phyloP scores from a whole-genome alignment of 2,888 invertebrate genomes.

The Melanostoma scalare region DNA sequence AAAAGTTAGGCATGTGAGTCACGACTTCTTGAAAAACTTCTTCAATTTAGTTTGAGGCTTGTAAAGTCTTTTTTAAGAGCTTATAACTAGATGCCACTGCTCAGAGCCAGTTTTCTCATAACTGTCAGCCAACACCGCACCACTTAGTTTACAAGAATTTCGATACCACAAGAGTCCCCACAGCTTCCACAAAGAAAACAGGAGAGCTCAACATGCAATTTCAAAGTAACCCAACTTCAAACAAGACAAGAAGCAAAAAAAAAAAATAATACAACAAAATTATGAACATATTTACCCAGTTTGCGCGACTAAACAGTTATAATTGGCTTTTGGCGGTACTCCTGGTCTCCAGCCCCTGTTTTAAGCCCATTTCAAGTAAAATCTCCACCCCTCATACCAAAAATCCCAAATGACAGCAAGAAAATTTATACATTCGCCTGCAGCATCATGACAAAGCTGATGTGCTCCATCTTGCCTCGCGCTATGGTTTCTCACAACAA shows the following conservation, averaged over 20 bases:
- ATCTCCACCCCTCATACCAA: not conserved
- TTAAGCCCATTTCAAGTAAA: slow-evolving; percentile 4
- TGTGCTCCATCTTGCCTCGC: slow-evolving; percentile 42
- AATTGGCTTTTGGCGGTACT: slow-evolving; percentile 6
- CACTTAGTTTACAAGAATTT: too few species aligned
- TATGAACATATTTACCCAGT: slow-evolving; percentile 34
- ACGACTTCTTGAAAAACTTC: too few species aligned
- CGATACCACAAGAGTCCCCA: too few species aligned
- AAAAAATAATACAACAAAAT: not conserved
- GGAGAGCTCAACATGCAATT: not conserved
- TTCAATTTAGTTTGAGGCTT: too few species aligned
- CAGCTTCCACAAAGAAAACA: too few species aligned
- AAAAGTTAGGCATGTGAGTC: too few species aligned
- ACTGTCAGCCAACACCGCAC: too few species aligned
- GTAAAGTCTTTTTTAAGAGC: too few species aligned
- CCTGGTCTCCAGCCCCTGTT: not conserved
- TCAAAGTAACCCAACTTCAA: slow-evolving; percentile 34
- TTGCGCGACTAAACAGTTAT: slow-evolving; percentile 8
- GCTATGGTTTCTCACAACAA: not conserved
- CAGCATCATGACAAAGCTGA: slow-evolving; percentile 35
- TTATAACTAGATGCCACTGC: too few species aligned
- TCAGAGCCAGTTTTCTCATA: too few species aligned
- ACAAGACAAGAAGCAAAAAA: slow-evolving; percentile 11
- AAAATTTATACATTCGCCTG: slow-evolving; percentile 25
- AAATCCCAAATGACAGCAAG: slow-evolving; percentile 45